Percentiles rank a stretch among this genome's conserved stretches.
Evolutionary conservation across 1,140 invertebrate genomes (phyloP).

Genomic region (Brachionus rotundiformis): DNA sequence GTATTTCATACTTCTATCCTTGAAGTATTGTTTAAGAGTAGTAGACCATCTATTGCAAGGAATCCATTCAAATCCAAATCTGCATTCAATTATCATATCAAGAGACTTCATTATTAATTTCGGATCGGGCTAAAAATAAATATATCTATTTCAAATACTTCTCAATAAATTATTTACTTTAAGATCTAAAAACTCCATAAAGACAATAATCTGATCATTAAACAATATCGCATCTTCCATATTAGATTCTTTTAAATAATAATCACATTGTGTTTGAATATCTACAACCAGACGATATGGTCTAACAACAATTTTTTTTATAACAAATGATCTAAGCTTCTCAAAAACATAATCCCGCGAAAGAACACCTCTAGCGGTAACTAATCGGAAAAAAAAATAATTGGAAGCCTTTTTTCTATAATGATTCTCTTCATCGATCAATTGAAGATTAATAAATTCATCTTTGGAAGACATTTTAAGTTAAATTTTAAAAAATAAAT

Average conservation of each 20-base stretch:
- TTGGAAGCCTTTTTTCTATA: background rate
- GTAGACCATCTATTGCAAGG: background rate
- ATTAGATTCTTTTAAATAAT: background rate
- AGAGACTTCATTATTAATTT: background rate
- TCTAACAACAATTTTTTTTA: background rate
- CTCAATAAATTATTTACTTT: background rate
- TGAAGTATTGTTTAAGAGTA: background rate
- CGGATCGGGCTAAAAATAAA: background rate
- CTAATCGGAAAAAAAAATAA: background rate
- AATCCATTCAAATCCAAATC: background rate
- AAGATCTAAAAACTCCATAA: background rate
- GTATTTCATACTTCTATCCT: background rate
- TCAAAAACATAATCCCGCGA: background rate
- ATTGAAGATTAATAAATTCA: background rate
- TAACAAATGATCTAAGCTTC: background rate
- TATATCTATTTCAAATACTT: background rate
- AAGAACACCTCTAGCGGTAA: background rate
- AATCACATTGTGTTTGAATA: background rate
- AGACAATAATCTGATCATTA: background rate
- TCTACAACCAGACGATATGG: background rate
- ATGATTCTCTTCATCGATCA: background rate
- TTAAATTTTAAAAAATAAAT: background rate
- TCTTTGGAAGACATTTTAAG: background rate
- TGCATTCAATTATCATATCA: background rate
- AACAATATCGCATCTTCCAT: background rate